Conservation (phyloP, 2,797 vertebrate species). For the Helostoma temminkii region DNA sequence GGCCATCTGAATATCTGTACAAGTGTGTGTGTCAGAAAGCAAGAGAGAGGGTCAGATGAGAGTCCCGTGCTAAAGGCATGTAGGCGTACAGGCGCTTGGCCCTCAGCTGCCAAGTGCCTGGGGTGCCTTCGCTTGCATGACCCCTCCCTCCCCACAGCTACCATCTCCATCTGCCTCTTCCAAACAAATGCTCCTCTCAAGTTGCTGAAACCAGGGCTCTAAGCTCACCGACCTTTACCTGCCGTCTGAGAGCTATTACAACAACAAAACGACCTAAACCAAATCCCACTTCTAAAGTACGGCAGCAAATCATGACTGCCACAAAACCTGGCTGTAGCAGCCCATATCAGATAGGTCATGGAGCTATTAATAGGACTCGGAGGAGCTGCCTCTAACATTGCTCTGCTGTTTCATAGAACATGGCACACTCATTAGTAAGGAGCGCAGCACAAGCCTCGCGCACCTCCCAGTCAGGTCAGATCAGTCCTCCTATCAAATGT, state of each 20-base stretch:
- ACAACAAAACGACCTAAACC: background rate
- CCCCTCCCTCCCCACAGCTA: constrained; percentile 50
- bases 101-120: constrained; percentile 83
- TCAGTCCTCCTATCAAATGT: constrained; percentile 55
- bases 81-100: constrained; percentile 74
- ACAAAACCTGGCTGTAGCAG: constrained; percentile 42
- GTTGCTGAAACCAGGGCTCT: constrained; percentile 15
- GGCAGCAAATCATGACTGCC: constrained; percentile 30
- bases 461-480: constrained; percentile 57
- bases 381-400: constrained; percentile 54
- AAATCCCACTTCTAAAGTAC: constrained; percentile 20
- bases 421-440: constrained; percentile 70
- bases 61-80: constrained; percentile 85
- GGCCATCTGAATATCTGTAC: constrained; percentile 14
- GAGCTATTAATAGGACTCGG: constrained; percentile 70
- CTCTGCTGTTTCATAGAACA: constrained; percentile 52
- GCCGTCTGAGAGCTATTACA: constrained; percentile 23
- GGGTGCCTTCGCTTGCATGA: constrained; percentile 75
- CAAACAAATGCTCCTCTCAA: constrained; percentile 48
- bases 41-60: constrained; percentile 79
- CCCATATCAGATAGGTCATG: constrained; percentile 76
- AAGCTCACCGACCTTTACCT: constrained; percentile 33
- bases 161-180: constrained; percentile 63
- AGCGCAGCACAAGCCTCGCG: constrained; percentile 22
- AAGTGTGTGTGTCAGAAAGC: constrained; percentile 36